A percentile compares a stretch with the other conserved stretches of the same genome.
These are phyloP conservation scores for Drosophila arawakana DNA, from an alignment of 1,140 invertebrate genomes.

Conservation along the genomic window DNA sequence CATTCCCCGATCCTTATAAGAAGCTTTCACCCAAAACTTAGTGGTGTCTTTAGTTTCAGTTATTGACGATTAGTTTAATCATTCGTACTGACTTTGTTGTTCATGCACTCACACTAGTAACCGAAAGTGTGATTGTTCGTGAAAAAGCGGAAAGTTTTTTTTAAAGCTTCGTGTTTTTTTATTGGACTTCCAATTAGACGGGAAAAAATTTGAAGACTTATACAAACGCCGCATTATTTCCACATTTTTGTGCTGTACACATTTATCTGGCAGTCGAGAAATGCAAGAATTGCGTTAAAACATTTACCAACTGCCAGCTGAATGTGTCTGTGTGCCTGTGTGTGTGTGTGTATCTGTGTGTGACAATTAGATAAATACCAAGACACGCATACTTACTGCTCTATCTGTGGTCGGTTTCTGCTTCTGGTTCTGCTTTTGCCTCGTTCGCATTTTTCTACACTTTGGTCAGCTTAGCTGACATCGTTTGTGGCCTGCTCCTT, in stretches of 20 bases:
- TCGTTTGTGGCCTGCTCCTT: constrained; percentile 16
- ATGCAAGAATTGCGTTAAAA: constrained; percentile 67
- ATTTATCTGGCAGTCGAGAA: constrained; percentile 61
- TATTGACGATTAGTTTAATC: too few species aligned
- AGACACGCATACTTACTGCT: constrained; percentile 56
- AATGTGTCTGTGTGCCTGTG: constrained; percentile 15
- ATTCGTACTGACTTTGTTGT: too few species aligned
- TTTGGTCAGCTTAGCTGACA: constrained; percentile 73
- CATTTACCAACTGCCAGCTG: constrained; percentile 21
- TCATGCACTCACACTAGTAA: too few species aligned
- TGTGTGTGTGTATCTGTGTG: constrained; percentile 25
- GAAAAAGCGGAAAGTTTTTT: too few species aligned
- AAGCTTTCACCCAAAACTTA: too few species aligned
- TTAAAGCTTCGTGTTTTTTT: too few species aligned
- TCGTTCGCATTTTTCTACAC: constrained; percentile 79
- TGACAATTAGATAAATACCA: constrained; percentile 81
- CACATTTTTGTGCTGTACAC: constrained; percentile 64
- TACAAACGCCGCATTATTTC: constrained; percentile 72
- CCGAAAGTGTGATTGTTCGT: too few species aligned
- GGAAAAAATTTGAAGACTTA: too few species aligned
- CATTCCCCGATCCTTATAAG: too few species aligned
- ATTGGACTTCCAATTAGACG: too few species aligned
- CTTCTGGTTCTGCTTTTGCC: constrained; percentile 51
- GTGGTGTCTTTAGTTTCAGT: too few species aligned
- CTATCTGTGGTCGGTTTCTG: constrained; percentile 12